These are phyloP conservation scores for Petroica traversi DNA, from an alignment of 2,113 vertebrate genomes.

Conservation along the genomic window DNA sequence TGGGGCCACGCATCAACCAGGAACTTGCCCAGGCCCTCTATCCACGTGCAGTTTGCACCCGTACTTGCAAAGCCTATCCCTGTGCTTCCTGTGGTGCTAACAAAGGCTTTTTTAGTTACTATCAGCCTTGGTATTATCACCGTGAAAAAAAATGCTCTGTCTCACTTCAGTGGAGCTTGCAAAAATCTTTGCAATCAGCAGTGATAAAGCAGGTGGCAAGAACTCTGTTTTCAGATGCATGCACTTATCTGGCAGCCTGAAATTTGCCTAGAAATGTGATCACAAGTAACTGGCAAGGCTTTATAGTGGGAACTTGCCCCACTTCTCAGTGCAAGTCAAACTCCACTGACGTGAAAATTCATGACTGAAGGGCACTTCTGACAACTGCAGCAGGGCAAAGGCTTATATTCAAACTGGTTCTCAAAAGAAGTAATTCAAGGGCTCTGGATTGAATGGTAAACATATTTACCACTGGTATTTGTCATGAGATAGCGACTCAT, in stretches of 20 bases:
- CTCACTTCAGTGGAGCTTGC: background rate
- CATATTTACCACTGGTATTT: background rate
- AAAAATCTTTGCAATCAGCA: background rate
- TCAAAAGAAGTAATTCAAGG: background rate
- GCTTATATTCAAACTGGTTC: background rate
- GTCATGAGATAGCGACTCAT: background rate
- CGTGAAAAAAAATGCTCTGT: background rate
- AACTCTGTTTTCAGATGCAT: background rate
- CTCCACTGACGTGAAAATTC: background rate
- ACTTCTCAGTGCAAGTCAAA: background rate
- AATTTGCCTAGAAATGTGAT: background rate
- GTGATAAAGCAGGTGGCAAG: background rate
- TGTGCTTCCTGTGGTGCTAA: background rate
- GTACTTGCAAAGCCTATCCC: background rate
- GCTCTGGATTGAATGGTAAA: background rate
- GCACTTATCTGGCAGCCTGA: background rate
- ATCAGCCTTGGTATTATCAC: background rate
- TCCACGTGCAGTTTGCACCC: background rate
- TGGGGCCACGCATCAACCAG: conserved; percentile 10
- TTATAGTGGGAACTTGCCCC: background rate
- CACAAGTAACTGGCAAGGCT: background rate
- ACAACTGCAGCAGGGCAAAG: background rate
- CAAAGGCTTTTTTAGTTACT: background rate
- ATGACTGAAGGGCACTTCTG: background rate
- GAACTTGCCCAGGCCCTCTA: background rate